These are phyloP conservation scores for Pseudococcus viburni DNA, from an alignment of 2,888 invertebrate genomes.

Conservation along the genomic window DNA sequence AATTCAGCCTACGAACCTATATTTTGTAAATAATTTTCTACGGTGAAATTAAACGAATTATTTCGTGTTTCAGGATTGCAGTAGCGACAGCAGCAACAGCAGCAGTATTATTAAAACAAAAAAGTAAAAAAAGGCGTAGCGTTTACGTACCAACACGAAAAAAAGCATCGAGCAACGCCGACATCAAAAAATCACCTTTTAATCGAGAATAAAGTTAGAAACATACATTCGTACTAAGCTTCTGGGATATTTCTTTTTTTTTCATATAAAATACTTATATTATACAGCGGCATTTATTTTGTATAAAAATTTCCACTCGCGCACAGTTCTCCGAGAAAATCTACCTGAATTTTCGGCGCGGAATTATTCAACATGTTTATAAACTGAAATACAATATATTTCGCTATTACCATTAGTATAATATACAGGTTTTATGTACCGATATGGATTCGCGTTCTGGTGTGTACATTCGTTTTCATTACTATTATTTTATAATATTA, in stretches of 20 bases:
- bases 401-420: slow-evolving; percentile 65
- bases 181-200: slow-evolving; percentile 15
- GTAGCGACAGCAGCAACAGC: slow-evolving; percentile 56
- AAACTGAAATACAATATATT: slow-evolving; percentile 50
- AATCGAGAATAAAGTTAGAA: slow-evolving; percentile 42
- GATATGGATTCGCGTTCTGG: slow-evolving; percentile 56
- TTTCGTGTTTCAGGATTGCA: slow-evolving; percentile 53
- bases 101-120: slow-evolving; percentile 60
- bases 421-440: slow-evolving; percentile 5
- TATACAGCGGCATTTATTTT: slow-evolving; percentile 53
- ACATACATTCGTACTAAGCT: slow-evolving; percentile 57
- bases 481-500: slow-evolving; percentile 39
- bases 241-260: slow-evolving; percentile 14
- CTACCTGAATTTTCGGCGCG: not conserved
- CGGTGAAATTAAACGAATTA: not conserved
- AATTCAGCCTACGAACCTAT: not conserved
- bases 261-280: slow-evolving; percentile 39
- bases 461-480: slow-evolving; percentile 60
- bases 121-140: not conserved
- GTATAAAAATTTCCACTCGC: slow-evolving; percentile 55
- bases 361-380: slow-evolving; percentile 52
- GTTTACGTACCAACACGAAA: slow-evolving; percentile 23
- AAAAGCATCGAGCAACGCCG: not conserved
- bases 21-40: not conserved
- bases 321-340: not conserved